Evolutionary conservation across 2,888 invertebrate genomes (phyloP), one percentile per base, ranked within the genome.

Genomic region (Macrostomum cliftonense): DNA sequence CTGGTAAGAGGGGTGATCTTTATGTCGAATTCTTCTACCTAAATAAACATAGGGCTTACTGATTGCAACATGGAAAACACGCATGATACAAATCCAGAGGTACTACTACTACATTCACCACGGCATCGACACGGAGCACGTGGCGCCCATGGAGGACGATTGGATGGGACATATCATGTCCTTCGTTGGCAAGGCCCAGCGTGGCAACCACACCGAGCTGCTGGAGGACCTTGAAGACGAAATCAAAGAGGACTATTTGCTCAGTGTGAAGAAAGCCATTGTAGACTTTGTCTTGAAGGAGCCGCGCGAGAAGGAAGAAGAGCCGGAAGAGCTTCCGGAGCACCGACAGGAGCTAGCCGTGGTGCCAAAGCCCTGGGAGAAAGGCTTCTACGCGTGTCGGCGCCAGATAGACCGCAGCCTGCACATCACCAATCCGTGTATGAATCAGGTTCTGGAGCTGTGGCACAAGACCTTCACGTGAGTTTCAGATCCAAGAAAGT

Each of bases 91-190:
- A 14, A 43, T 21, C 5, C 61, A 73, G 61, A 76, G 85, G 54
- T 89, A 89, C 69, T 84, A 86, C 66, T 86, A 85, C 67, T 91
- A 87, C 62, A 78, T 89, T 44, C 79, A 81, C 60, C 81, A 86
- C 66, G 89, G 88, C 0, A 81, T 89, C 42, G 87, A 87, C 63
- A 86, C 86, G 2, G 79, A 81, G 54, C 82, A 87, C 63, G 83
- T 89, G 0, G 82, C 86, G 1, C 81, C 86, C 1, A 75, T 89
- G 63, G 82, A 83, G 61, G 76, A 77, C 49, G 75, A 75, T 59
- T 78, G 83, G 62, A 73, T 88, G 51, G 73, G 69, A 40, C 67
- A 73, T 58, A 72, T 73, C 17, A 63, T 70, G 45, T 56, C 14
- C 17, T 16, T 20, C 20, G 19, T 14, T 9, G 14, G 21, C 19